Percentiles rank a stretch among this genome's conserved stretches.
These are phyloP conservation scores for Lerema accius DNA, from an alignment of 1,140 invertebrate genomes.

Conservation along the genomic window DNA sequence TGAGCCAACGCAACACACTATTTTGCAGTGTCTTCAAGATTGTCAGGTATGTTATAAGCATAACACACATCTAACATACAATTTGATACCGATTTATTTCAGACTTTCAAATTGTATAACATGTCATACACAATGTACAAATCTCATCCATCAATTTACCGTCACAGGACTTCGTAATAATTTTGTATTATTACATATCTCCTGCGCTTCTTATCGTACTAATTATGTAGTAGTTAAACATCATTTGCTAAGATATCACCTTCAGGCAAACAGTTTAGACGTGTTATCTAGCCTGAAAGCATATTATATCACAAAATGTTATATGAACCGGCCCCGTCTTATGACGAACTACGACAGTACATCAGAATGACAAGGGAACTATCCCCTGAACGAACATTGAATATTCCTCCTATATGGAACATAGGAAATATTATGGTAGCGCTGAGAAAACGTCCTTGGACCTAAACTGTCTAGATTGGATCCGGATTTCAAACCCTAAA, in stretches of 20 bases:
- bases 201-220: too few relatives aligned
- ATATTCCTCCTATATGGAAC: conserved; percentile 22
- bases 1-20: conserved; percentile 37
- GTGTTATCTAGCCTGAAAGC: conserved; percentile 5
- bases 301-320: conserved; percentile 19
- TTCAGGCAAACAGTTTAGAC: not conserved
- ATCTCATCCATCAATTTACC: too few relatives aligned
- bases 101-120: too few relatives aligned
- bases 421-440: conserved; percentile 9
- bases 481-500: too few relatives aligned
- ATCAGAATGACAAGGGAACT: conserved; percentile 18
- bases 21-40: conserved; percentile 44
- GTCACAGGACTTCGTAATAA: too few relatives aligned
- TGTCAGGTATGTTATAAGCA: conserved; percentile 48
- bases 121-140: too few relatives aligned
- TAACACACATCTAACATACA: too few relatives aligned
- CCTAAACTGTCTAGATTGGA: too few relatives aligned
- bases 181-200: too few relatives aligned
- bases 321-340: conserved; percentile 7
- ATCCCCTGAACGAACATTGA: conserved; percentile 20
- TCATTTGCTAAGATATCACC: too few relatives aligned
- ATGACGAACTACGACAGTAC: conserved; percentile 17
- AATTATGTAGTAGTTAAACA: too few relatives aligned
- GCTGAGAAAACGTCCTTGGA: conserved; percentile 25
- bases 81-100: too few relatives aligned